Base-by-base conservation (phyloP, 2,888 invertebrate species). In the Eutolmus rufibarbis region DNA sequence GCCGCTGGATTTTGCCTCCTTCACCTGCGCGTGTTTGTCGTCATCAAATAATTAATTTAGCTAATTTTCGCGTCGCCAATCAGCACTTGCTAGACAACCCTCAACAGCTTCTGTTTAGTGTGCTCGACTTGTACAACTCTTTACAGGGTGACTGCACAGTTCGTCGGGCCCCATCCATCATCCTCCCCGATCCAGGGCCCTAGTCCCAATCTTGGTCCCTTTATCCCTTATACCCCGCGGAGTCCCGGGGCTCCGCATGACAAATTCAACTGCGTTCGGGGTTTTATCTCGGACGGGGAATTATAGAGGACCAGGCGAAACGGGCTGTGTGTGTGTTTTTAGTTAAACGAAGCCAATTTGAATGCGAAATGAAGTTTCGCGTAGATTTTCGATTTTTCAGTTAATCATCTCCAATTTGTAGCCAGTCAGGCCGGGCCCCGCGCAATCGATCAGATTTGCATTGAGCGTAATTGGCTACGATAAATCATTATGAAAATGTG, bases 311-410 rank as follows among this genome's bases (percentile, higher is more conserved):
- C 23, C 7, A 8, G 2, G 31, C 12, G 51, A n/a, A 46, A 31
- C 23, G 79, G 19, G 19, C 14, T 19, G 23, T 78, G 78, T 78
- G 78, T 79, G 79, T 79, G 79, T 51, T 51, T 79, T 79, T 79
- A 79, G 79, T 79, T 51, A 79, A 79, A 79, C 79, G 79, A 79
- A 79, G 79, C 79, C 79, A 79, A 79, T 79, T 79, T 79, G 79
- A 51, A 79, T 79, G 51, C 79, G 79, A 31, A 79, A 79, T 31
- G 51, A 79, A 79, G 51, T 79, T 79, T 79, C 79, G 79, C 51
- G 28, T 46, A 79, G 28, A 79, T 79, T 79, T 79, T 79, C 79
- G 79, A 79, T 79, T 79, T 79, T 79, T 79, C 79, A 79, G 79
- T 79, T 79, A 79, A 79, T 79, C 79, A 79, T 79, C 46, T 79